Evolutionary conservation across 2,888 invertebrate species (phyloP), one percentile per base, ranked within the genome.

Genomic region (Aquatica leii): DNA sequence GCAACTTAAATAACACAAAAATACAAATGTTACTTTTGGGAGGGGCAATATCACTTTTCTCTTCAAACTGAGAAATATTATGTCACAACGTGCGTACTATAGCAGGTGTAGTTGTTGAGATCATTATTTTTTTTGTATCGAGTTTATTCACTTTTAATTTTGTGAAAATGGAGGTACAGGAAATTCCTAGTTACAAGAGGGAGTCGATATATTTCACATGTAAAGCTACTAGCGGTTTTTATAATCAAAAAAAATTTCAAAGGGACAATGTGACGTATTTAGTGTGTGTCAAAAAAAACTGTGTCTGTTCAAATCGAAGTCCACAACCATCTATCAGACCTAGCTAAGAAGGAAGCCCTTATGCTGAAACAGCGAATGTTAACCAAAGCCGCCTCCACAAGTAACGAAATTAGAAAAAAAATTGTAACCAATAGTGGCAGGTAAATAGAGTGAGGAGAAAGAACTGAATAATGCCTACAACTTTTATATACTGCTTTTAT

Each of bases 1-100:
- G n/a, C n/a, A n/a, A n/a, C n/a, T n/a, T 37, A 5, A 37, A 5
- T 37, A 9, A 9, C 37, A 37, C 37, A 37, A 37, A 37, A 37
- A 37, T 37, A 37, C 37, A 37, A 37, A 37, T n/a, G 37, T 37
- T 37, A 37, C 37, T 37, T 37, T 37, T 37, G 37, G 37, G n/a
- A n/a, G 37, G 37, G 11, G 11, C 37, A 37, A 37, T 37, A 37
- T 37, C 37, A 37, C 9, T n/a, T 37, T 37, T 37, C 12, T 2
- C 12, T 12, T 12, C 9, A n/a, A 37, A 37, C 37, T n/a, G 37
- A 37, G 37, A n/a, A 37, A 37, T 37, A 37, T 37, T 37, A 37
- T 37, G 37, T 37, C 12, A 37, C 37, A 37, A 2, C 12, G 12
- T 8, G 5, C 5, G n/a, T 37, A 37, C n/a, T 37, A 37, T 37